These are phyloP conservation scores for Heptranchias perlo DNA, from an alignment of 2,113 vertebrate species.

Conservation along the genomic window DNA sequence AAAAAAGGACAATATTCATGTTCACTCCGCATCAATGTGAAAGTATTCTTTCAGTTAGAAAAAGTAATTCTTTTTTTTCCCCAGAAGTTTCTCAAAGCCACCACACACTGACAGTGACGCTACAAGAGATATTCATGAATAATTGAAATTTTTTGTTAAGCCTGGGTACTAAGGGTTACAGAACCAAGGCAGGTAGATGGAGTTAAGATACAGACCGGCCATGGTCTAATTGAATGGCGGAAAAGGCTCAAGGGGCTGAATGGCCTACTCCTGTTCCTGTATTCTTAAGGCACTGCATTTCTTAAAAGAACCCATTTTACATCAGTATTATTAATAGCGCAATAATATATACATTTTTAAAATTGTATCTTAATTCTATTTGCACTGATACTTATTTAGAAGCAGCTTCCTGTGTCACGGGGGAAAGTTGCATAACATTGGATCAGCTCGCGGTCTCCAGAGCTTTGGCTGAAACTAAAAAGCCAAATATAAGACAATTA, in stretches of 20 bases:
- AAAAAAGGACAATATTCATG: not conserved
- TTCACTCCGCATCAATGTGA: not conserved
- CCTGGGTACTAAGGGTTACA: no score
- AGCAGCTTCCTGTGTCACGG: conserved; percentile 15
- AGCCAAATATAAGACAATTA: conserved; percentile 44
- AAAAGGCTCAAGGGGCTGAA: no score
- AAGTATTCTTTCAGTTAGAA: not conserved
- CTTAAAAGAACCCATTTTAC: not conserved
- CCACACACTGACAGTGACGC: not conserved
- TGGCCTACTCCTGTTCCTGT: no score
- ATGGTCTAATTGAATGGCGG: no score
- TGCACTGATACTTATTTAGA: conserved; percentile 10
- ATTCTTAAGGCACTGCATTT: not conserved
- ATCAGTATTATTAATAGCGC: not conserved
- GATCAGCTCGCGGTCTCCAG: not conserved
- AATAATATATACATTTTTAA: not conserved
- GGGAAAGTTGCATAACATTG: conserved; percentile 35
- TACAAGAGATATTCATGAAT: no score
- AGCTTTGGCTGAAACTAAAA: conserved; percentile 40
- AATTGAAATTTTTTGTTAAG: no score
- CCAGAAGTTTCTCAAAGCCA: not conserved
- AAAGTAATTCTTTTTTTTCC: not conserved
- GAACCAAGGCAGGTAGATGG: no score
- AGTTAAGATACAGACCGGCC: no score
- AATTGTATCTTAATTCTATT: conserved; percentile 28